Base-by-base conservation (phyloP, 2,888 invertebrate genomes). In the Colostygia pectinataria region DNA sequence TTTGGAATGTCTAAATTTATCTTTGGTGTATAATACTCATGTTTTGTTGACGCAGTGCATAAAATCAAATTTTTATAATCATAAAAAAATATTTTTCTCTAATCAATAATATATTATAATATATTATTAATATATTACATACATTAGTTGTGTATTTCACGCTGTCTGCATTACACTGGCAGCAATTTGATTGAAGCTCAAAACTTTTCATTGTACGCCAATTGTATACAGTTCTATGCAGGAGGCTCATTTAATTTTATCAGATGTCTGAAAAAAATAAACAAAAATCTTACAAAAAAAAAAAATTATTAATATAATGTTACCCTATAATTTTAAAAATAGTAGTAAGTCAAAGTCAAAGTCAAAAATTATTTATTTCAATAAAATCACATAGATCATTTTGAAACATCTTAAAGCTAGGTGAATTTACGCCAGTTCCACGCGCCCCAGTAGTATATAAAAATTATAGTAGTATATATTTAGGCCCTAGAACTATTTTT, bases 201-300 rank as follows among this genome's bases (percentile, higher is more conserved):
- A n/a, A n/a, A n/a, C n/a, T n/a, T n/a, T 37, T 13, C 18, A 13
- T 38, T 24, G 36, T 33, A 39, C 36, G 23, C 12, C 14, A 48
- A 37, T 43, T 49, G 46, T 56, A 65, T 59, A 71, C 77, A 28
- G 9, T 20, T 10, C 27, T 40, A 33, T n/a, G 74, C 73, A 1
- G 74, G 66, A 24, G 63, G 43, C 38, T 80, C 77, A 9, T 68
- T 73, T 24, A 83, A 53, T 50, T 67, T 79, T 48, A 53, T 56
- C 45, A 84, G 57, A 57, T 74, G 74, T 56, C 83, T 83, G 80
- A 46, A 81, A 80, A 29, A 63, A 65, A 61, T 34, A 33, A 24
- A 28, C 10, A 44, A 45, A 42, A 28, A n/a, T n/a, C n/a, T n/a
- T n/a, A 27, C 18, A 15, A 12, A 20, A 0, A 9, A 23, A 14